Conservation (phyloP, 2,113 vertebrate genomes). For the Melanostigma gelatinosum region DNA sequence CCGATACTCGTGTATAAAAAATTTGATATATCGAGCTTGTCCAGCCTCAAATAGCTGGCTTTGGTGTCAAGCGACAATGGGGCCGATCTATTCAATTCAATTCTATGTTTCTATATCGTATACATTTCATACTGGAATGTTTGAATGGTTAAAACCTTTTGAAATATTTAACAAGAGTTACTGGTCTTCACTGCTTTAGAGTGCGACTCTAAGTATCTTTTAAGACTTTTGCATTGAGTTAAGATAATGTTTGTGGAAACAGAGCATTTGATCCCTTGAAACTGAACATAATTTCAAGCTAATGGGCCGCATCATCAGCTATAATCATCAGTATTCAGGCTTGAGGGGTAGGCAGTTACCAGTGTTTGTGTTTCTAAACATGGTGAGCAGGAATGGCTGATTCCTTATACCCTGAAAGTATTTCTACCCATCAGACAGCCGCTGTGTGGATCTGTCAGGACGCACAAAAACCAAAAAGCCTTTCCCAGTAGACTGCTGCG, state of each 20-base stretch:
- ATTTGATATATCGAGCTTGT: not conserved
- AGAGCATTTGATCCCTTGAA: not conserved
- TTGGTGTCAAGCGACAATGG: too few species aligned
- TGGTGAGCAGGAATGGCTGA: not conserved
- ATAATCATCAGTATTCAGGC: slow-evolving; percentile 6
- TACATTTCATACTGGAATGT: too few species aligned
- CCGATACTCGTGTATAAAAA: not conserved
- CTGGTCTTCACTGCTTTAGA: not conserved
- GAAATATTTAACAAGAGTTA: not conserved
- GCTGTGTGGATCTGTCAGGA: slow-evolving; percentile 33
- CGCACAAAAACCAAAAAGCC: slow-evolving; percentile 15
- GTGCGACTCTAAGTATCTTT: not conserved
- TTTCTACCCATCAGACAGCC: slow-evolving; percentile 29
- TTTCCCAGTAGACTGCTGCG: slow-evolving; percentile 30
- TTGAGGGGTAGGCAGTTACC: slow-evolving; percentile 1
- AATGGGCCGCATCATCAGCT: not conserved
- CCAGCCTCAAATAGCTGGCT: too few species aligned
- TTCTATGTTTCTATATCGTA: too few species aligned
- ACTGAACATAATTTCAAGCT: not conserved
- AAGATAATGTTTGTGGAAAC: slow-evolving; percentile 4
- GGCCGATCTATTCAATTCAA: too few species aligned
- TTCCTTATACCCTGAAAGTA: slow-evolving; percentile 9
- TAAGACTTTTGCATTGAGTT: not conserved
- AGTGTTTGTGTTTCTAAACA: slow-evolving; percentile 22
- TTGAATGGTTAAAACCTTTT: too few species aligned